A percentile compares a stretch with the other conserved stretches of the same genome.
Conservation (phyloP, 2,888 invertebrate species). For the Ypsolopha scabrella region DNA sequence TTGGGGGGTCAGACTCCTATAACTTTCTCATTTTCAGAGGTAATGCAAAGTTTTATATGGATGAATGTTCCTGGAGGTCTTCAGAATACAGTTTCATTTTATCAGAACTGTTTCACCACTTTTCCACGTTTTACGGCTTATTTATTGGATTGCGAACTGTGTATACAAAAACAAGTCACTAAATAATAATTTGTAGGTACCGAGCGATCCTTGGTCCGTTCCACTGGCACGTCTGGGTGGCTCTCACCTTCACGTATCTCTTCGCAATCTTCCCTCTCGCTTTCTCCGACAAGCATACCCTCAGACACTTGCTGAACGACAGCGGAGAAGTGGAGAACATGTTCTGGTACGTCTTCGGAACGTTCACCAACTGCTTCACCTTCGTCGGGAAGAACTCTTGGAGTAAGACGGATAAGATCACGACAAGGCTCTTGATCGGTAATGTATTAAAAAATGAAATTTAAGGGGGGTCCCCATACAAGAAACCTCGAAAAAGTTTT, state of each 20-base stretch:
- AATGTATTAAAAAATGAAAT: slow-evolving; percentile 12
- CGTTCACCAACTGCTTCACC: slow-evolving; percentile 85
- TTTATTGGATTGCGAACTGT: no score
- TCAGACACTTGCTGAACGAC: slow-evolving; percentile 74
- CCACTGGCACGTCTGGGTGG: slow-evolving; percentile 84
- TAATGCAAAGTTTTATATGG: no score
- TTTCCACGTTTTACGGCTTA: no score
- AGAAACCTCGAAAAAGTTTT: no score
- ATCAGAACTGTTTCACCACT: no score
- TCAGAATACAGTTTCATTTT: no score
- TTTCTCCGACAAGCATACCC: slow-evolving; percentile 77
- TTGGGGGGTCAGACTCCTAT: no score
- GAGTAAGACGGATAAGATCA: slow-evolving; percentile 76
- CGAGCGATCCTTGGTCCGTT: slow-evolving; percentile 88
- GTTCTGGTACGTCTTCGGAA: slow-evolving; percentile 91
- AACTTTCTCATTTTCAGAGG: no score
- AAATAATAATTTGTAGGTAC: slow-evolving; percentile 63
- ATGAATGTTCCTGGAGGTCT: no score
- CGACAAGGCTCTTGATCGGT: slow-evolving; percentile 81
- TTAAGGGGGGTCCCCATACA: neutral
- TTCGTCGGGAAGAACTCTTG: slow-evolving; percentile 78
- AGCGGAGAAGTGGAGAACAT: slow-evolving; percentile 83
- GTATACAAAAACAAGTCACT: neutral
- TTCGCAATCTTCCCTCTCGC: slow-evolving; percentile 81
- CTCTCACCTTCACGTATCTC: slow-evolving; percentile 77